Evolutionary conservation across 2,888 invertebrate genomes (phyloP).

Genomic region (Laothoe populi): DNA sequence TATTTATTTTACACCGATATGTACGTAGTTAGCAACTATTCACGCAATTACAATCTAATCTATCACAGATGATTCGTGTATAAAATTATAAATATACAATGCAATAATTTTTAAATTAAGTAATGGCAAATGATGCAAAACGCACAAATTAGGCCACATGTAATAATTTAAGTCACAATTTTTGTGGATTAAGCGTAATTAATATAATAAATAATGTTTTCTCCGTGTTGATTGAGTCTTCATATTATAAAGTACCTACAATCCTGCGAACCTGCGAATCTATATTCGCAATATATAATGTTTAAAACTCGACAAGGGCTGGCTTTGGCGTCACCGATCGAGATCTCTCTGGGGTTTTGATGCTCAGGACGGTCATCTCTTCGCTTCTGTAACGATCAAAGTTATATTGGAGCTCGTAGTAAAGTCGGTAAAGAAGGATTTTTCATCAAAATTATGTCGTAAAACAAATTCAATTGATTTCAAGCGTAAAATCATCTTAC

Average conservation of each 20-base stretch:
- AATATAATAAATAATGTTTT: neutral
- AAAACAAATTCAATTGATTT: conserved; percentile 19
- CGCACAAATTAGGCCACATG: neutral
- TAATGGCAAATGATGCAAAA: neutral
- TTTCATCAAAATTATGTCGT: neutral
- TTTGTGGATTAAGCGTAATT: neutral
- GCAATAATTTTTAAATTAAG: neutral
- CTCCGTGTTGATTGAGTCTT: neutral
- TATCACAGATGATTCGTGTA: conserved; percentile 77
- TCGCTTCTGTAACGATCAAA: conserved; percentile 66
- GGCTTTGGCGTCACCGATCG: conserved; percentile 72
- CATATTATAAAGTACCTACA: too few relatives aligned
- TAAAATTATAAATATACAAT: conserved; percentile 53
- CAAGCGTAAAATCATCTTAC: conserved; percentile 5
- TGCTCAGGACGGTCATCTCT: conserved; percentile 75
- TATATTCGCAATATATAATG: neutral
- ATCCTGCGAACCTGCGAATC: too few relatives aligned
- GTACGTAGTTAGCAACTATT: conserved; percentile 42
- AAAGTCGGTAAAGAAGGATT: neutral
- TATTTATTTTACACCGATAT: conserved; percentile 41
- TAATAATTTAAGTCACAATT: neutral
- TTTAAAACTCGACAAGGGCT: conserved; percentile 70
- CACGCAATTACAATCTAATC: conserved; percentile 65
- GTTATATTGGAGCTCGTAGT: conserved; percentile 17
- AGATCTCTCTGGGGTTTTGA: conserved; percentile 64